These are phyloP conservation scores for Urophycis tenuis DNA, from an alignment of 2,797 vertebrate species.

Conservation along the genomic window DNA sequence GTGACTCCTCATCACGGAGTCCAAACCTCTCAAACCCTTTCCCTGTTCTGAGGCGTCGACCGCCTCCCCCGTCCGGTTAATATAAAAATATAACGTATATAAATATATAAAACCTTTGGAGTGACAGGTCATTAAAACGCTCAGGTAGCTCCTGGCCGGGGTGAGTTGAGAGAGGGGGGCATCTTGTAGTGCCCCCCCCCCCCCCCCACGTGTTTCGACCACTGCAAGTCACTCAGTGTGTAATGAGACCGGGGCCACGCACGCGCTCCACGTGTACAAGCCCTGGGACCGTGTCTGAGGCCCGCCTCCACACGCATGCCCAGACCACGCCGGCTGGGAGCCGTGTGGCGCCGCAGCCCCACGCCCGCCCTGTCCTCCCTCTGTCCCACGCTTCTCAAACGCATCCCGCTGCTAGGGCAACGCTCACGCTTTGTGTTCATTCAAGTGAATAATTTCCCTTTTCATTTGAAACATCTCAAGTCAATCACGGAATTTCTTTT, in stretches of 20 bases:
- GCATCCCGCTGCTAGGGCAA: too few relatives aligned
- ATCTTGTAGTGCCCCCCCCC: too few relatives aligned
- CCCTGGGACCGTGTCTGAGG: background rate
- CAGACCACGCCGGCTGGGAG: too few relatives aligned
- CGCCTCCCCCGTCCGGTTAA: constrained; percentile 35
- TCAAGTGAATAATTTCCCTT: too few relatives aligned
- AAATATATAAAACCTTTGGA: constrained; percentile 17
- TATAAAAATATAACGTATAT: constrained; percentile 53
- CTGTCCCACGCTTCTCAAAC: too few relatives aligned
- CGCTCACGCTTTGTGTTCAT: too few relatives aligned
- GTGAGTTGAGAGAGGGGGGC: constrained; percentile 6
- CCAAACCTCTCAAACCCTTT: constrained; percentile 44
- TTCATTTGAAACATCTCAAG: too few relatives aligned
- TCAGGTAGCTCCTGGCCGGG: constrained; percentile 18
- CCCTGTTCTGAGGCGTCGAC: constrained; percentile 48
- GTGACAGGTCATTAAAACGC: constrained; percentile 37
- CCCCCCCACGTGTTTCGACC: too few relatives aligned
- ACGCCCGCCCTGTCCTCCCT: too few relatives aligned
- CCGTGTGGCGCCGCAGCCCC: too few relatives aligned
- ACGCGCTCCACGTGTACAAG: background rate
- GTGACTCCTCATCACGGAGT: constrained; percentile 58
- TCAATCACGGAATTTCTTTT: too few relatives aligned
- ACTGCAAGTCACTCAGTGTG: background rate
- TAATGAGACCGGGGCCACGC: background rate
- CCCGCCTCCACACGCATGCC: too few relatives aligned